These are phyloP conservation scores for Blera fallax DNA, from an alignment of 2,888 invertebrate species.

Conservation along the genomic window DNA sequence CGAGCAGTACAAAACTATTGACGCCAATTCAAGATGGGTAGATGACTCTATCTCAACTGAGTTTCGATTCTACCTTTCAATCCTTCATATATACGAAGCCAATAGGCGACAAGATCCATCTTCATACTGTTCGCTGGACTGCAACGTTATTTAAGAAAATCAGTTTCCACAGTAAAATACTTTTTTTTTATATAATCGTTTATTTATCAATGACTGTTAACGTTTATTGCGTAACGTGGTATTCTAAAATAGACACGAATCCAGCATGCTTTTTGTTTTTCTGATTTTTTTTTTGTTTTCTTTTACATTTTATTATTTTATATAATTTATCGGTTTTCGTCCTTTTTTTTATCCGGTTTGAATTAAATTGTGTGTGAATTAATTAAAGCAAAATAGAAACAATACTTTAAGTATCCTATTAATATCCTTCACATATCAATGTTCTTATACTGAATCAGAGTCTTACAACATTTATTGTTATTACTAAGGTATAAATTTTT, in stretches of 20 bases:
- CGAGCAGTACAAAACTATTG: too few species aligned
- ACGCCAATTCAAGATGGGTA: too few species aligned
- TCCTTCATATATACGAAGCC: too few species aligned
- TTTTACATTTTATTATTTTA: conserved; percentile 26
- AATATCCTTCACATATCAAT: conserved; percentile 46
- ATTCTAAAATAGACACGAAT: conserved; percentile 71
- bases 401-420: conserved; percentile 65
- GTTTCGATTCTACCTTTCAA: too few species aligned
- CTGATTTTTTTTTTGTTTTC: conserved; percentile 12
- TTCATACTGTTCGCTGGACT: too few species aligned
- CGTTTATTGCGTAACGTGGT: conserved; percentile 71
- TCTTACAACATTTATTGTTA: conserved; percentile 70
- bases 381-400: conserved; percentile 64
- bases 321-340: conserved; percentile 43
- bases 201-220: conserved; percentile 71
- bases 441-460: conserved; percentile 66
- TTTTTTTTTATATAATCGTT: conserved; percentile 66
- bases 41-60: too few species aligned
- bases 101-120: too few species aligned
- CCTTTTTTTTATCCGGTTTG: conserved; percentile 30
- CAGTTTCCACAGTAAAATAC: neutral
- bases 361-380: conserved; percentile 39
- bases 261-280: conserved; percentile 62
- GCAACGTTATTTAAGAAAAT: too few species aligned
- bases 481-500: conserved; percentile 72